Evolutionary conservation across 2,888 invertebrate genomes (phyloP).

Genomic region (Polyommatus iphigenia): DNA sequence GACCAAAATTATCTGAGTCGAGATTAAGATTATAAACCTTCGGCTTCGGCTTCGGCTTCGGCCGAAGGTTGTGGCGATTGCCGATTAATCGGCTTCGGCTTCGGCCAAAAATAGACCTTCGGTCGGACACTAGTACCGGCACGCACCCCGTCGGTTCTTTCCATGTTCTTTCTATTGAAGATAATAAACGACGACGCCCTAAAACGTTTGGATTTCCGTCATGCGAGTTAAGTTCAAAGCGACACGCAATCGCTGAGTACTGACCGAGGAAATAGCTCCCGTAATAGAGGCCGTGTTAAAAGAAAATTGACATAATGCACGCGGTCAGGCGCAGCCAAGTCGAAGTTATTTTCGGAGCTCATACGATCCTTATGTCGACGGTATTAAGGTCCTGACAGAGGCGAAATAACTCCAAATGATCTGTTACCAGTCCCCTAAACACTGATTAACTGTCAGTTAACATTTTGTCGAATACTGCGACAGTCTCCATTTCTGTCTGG

Average conservation of each 20-base stretch:
- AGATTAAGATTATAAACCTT: no score
- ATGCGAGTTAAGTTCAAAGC: conserved; percentile 24
- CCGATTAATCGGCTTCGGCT: no score
- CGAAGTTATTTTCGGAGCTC: no score
- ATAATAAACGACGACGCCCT: conserved; percentile 17
- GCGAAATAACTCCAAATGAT: no score
- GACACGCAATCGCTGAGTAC: not conserved
- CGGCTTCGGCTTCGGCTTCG: no score
- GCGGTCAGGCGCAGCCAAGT: not conserved
- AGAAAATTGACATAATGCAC: conserved; percentile 5
- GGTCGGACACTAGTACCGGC: no score
- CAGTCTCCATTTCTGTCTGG: not conserved
- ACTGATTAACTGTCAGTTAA: conserved; percentile 14
- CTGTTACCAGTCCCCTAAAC: not conserved
- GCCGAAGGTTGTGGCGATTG: no score
- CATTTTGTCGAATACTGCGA: not conserved
- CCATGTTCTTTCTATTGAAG: conserved; percentile 1
- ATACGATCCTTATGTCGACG: no score
- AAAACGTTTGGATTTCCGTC: conserved; percentile 26
- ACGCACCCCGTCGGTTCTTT: not conserved
- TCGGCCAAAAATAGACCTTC: no score
- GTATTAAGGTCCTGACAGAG: not conserved
- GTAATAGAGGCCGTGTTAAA: not conserved
- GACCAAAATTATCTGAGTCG: no score
- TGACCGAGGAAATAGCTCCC: not conserved